Evolutionary conservation across 2,797 vertebrate species (phyloP).

Genomic region (Spinibarbus caldwelli): DNA sequence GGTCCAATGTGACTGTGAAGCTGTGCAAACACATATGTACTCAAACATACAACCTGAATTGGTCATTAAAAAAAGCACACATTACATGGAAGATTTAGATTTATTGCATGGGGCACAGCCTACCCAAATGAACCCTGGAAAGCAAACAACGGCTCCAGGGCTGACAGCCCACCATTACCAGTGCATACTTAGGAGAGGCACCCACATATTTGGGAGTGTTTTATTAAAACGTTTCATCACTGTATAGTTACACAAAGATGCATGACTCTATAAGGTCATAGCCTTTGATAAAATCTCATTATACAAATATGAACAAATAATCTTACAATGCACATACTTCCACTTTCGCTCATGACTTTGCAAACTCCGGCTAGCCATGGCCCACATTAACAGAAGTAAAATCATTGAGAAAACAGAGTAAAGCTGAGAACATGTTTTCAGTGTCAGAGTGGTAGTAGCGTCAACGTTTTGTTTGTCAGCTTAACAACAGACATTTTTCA

Average conservation of each 20-base stretch:
- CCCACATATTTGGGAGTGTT: not conserved
- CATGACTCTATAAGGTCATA: not conserved
- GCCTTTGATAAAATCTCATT: not conserved
- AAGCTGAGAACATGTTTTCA: not conserved
- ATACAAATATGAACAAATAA: constrained; percentile 4
- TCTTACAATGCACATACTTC: not conserved
- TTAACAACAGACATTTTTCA: not conserved
- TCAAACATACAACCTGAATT: not conserved
- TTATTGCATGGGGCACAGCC: not conserved
- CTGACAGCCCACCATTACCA: not conserved
- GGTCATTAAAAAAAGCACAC: not conserved
- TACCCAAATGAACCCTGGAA: not conserved
- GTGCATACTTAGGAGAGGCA: not conserved
- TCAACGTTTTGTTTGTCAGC: not conserved
- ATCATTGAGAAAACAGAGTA: not conserved
- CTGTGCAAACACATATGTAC: not conserved
- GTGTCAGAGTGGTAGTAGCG: not conserved
- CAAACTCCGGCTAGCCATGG: not conserved
- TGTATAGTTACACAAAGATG: constrained; percentile 4
- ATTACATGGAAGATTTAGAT: constrained; percentile 13
- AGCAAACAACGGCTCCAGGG: not conserved
- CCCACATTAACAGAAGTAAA: not conserved
- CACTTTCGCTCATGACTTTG: not conserved
- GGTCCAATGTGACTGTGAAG: constrained; percentile 13
- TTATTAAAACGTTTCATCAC: constrained; percentile 33